Evolutionary conservation across 2,888 invertebrate genomes (phyloP).

Genomic region (Aporophyla nigra): DNA sequence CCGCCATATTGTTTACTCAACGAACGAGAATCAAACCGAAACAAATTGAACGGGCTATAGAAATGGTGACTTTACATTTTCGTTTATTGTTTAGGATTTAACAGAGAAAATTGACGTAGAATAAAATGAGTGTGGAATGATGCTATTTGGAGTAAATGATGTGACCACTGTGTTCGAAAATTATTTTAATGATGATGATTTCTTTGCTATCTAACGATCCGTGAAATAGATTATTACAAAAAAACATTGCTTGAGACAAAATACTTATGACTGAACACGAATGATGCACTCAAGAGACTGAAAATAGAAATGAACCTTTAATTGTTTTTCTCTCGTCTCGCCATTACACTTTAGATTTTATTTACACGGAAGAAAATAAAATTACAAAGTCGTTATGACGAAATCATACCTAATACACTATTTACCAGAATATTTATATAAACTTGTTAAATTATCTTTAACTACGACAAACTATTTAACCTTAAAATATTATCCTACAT

Average conservation of each 20-base stretch:
- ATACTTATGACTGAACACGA: neutral
- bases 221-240: neutral
- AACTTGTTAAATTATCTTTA: neutral
- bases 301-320: neutral
- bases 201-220: neutral
- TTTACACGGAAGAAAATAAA: neutral
- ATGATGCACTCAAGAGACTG: accelerated
- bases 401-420: neutral
- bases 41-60: conserved; percentile 38
- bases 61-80: conserved; percentile 31
- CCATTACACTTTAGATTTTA: neutral
- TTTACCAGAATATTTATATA: neutral
- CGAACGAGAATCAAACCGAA: conserved; percentile 42
- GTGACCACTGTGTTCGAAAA: neutral
- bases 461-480: neutral
- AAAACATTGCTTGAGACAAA: no score
- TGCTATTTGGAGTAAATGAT: neutral
- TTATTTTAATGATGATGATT: neutral
- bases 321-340: neutral
- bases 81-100: conserved; percentile 23
- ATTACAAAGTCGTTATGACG: no score
- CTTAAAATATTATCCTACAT: neutral
- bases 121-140: neutral
- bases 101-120: neutral
- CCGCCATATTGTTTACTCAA: conserved; percentile 51